Evolutionary conservation across 1,140 invertebrate species (phyloP).

Genomic region (Drosophila leontia): DNA sequence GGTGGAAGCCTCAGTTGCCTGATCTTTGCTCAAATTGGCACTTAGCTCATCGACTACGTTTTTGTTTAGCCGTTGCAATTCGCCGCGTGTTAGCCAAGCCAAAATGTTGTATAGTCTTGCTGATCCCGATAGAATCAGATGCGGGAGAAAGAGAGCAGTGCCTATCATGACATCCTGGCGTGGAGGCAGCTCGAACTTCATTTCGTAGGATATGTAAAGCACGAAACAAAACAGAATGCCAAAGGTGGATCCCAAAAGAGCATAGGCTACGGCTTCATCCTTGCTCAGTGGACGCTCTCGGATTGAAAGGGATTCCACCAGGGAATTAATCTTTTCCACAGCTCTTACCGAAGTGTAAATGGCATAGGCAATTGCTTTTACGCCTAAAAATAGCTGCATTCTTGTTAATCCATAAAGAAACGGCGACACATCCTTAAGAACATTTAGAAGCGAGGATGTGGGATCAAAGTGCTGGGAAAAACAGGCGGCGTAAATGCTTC

Average conservation of each 20-base stretch:
- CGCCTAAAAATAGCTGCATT: slow-evolving; percentile 61
- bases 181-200: slow-evolving; percentile 73
- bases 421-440: slow-evolving; percentile 64
- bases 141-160: slow-evolving; percentile 66
- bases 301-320: slow-evolving; percentile 34
- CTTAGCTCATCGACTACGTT: slow-evolving; percentile 30
- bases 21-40: slow-evolving; percentile 6
- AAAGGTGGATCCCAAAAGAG: slow-evolving; percentile 62
- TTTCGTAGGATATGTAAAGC: slow-evolving; percentile 73
- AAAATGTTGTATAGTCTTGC: slow-evolving; percentile 56
- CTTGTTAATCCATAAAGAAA: slow-evolving; percentile 59
- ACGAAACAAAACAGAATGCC: slow-evolving; percentile 48
- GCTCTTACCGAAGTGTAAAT: slow-evolving; percentile 50
- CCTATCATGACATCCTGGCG: slow-evolving; percentile 66
- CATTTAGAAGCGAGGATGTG: slow-evolving; percentile 46
- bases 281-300: neutral
- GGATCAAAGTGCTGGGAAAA: slow-evolving; percentile 68
- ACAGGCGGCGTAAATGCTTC: slow-evolving; percentile 55
- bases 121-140: slow-evolving; percentile 59
- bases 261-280: slow-evolving; percentile 53
- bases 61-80: slow-evolving; percentile 28
- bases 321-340: slow-evolving; percentile 31
- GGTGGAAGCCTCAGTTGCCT: slow-evolving; percentile 18
- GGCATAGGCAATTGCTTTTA: slow-evolving; percentile 59
- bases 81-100: slow-evolving; percentile 46